Evolutionary conservation across 2,888 invertebrate species (phyloP).

Genomic region (Epirrhoe alternata): DNA sequence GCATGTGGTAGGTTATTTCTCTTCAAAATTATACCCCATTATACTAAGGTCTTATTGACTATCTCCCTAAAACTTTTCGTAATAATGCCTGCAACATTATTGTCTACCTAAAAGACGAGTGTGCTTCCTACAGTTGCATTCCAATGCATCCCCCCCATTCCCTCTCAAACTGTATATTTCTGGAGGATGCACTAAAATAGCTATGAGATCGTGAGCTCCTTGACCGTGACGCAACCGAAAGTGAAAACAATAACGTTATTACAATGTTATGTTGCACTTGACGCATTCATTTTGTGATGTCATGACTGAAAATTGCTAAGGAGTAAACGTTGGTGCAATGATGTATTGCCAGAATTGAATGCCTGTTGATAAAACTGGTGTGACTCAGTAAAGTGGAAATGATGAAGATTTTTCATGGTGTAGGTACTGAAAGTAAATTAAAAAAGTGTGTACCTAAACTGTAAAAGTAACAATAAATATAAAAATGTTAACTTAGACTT

Average conservation of each 20-base stretch:
- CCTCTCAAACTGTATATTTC: constrained; percentile 8
- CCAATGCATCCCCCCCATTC: constrained; percentile 17
- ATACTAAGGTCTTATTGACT: no score
- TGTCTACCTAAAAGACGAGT: not conserved
- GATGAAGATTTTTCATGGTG: no score
- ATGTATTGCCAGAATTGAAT: not conserved
- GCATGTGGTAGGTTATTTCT: no score
- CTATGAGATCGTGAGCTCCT: constrained; percentile 19
- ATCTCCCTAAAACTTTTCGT: no score
- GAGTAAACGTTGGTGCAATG: not conserved
- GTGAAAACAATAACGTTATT: constrained; percentile 30
- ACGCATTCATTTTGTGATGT: constrained; percentile 8
- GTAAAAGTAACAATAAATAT: no score
- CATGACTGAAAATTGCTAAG: not conserved
- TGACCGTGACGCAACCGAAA: constrained; percentile 30
- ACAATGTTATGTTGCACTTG: constrained; percentile 28
- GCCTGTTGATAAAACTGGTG: no score
- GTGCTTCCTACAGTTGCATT: not conserved
- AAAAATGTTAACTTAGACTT: no score
- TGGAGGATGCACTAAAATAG: constrained; percentile 24
- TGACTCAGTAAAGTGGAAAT: no score
- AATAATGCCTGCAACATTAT: no score
- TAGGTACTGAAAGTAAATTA: no score
- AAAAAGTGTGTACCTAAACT: no score
- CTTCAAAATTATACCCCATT: no score